A percentile compares a stretch with the other conserved stretches of the same genome.
Evolutionary conservation across 2,113 vertebrate genomes (phyloP).

Genomic region (Chroicocephalus ridibundus): DNA sequence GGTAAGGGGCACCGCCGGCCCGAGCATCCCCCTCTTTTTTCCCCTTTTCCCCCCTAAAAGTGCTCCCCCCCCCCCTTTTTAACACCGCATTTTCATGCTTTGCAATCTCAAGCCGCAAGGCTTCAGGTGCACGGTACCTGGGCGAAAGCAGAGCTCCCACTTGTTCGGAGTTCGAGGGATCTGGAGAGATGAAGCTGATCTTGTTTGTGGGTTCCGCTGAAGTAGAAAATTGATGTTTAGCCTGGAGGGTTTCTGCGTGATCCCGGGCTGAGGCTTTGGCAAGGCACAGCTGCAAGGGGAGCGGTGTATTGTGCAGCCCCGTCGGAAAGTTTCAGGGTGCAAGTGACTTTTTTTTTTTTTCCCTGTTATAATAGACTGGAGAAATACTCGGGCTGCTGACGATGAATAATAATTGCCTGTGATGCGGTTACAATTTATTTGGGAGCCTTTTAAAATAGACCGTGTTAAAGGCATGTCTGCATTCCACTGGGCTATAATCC

Average conservation of each 20-base stretch:
- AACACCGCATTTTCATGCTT: accelerated
- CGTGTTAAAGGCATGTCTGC: neutral
- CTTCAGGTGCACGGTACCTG: accelerated
- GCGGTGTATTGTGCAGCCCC: accelerated
- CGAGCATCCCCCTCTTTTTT: too few species aligned
- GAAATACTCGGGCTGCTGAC: accelerated
- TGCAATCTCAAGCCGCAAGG: neutral
- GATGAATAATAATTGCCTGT: neutral
- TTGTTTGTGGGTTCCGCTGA: neutral
- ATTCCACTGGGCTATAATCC: accelerated
- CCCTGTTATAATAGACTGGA: accelerated
- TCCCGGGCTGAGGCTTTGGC: neutral
- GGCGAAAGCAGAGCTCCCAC: accelerated
- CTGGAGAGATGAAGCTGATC: neutral
- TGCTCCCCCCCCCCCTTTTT: too few species aligned
- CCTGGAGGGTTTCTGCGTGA: neutral
- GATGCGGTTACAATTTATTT: neutral
- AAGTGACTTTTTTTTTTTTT: neutral
- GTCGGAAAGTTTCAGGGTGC: accelerated
- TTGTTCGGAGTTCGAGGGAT: neutral
- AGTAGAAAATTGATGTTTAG: neutral
- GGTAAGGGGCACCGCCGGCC: conserved; percentile 17
- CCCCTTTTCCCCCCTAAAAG: too few species aligned
- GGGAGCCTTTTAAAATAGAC: neutral
- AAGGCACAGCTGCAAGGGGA: neutral